Conservation (phyloP, 2,888 invertebrate species). For the Lithophane leautieri region DNA sequence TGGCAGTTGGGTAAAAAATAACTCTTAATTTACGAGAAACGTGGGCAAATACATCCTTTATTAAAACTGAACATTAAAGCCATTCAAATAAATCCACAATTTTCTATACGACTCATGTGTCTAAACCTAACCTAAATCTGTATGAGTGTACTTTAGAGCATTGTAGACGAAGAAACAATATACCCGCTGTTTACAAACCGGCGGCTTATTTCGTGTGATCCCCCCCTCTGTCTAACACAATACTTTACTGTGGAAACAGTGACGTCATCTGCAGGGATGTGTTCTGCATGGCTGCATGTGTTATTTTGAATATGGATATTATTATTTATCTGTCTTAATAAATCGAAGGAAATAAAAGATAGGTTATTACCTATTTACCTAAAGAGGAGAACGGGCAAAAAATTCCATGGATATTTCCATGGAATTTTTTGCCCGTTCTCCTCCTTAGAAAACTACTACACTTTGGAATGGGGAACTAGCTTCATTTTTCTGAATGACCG, state of each 20-base stretch:
- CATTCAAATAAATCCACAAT: conserved; percentile 5
- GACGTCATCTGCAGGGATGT: conserved; percentile 53
- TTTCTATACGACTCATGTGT: conserved; percentile 22
- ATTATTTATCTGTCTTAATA: not conserved
- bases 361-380: too few relatives aligned
- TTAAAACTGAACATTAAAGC: not conserved
- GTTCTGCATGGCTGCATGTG: conserved; percentile 24
- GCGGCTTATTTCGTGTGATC: conserved; percentile 74
- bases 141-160: conserved; percentile 47
- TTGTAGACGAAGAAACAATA: conserved; percentile 77
- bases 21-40: not conserved
- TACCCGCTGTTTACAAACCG: conserved; percentile 74
- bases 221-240: conserved; percentile 68
- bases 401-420: too few relatives aligned
- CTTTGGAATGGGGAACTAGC: not conserved
- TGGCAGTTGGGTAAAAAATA: too few relatives aligned
- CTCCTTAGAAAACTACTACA: not conserved
- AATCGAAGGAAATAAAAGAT: not conserved
- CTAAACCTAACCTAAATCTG: conserved; percentile 52
- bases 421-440: not conserved
- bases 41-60: too few relatives aligned
- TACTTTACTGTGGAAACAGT: conserved; percentile 67
- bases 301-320: conserved; percentile 27
- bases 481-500: not conserved
- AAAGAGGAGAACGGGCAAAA: too few relatives aligned